Evolutionary conservation across 2,888 invertebrate genomes (phyloP).

Genomic region (Euclidia mi): DNA sequence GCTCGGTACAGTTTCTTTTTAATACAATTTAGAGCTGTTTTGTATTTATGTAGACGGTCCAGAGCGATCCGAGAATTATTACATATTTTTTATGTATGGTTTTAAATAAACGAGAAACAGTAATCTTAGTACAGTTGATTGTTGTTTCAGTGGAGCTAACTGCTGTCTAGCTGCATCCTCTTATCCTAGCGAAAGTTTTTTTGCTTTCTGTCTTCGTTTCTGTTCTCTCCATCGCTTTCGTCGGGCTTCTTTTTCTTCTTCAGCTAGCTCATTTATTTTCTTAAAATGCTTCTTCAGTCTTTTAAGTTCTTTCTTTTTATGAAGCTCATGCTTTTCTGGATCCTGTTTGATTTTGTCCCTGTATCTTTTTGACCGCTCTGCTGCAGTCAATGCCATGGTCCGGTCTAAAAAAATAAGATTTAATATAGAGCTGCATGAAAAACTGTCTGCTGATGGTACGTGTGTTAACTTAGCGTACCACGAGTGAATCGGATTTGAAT

Average conservation of each 20-base stretch:
- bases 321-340: no score
- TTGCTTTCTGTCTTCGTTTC: background rate
- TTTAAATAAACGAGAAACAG: background rate
- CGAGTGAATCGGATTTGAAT: no score
- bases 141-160: background rate
- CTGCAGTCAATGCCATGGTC: no score
- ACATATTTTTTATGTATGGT: background rate
- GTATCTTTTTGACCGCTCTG: no score
- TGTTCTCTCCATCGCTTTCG: background rate
- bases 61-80: background rate
- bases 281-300: background rate
- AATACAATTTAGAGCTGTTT: background rate
- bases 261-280: background rate
- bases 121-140: background rate
- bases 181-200: background rate
- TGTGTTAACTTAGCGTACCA: no score
- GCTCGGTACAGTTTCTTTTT: conserved; percentile 9
- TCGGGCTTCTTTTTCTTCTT: background rate
- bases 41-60: background rate
- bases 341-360: no score
- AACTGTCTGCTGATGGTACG: no score
- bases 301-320: conserved; percentile 2
- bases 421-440: no score
- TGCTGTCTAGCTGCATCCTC: background rate
- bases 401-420: no score